Evolutionary conservation across 2,888 invertebrate genomes (phyloP).

Genomic region (Pammene fasciana): DNA sequence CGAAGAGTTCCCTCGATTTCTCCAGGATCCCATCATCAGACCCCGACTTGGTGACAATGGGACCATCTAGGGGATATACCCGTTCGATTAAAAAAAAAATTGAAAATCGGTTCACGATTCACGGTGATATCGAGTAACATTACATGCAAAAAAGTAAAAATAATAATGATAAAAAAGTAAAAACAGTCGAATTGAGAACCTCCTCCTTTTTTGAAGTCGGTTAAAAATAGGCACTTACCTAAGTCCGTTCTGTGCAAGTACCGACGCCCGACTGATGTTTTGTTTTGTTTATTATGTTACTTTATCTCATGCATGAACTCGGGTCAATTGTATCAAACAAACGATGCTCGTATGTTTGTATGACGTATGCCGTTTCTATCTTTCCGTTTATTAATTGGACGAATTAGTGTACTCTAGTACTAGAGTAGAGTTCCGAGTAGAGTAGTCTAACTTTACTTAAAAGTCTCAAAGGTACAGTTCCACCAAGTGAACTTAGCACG

Average conservation of each 20-base stretch:
- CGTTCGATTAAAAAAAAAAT: no score
- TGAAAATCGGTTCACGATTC: no score
- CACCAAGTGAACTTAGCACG: no score
- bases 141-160: no score
- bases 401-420: background rate
- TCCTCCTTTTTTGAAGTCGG: no score
- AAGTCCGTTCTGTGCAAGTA: conserved; percentile 1
- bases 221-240: background rate
- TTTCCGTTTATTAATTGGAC: background rate
- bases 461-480: background rate
- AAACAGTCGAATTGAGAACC: no score
- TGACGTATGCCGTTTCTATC: background rate
- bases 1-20: no score
- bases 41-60: no score
- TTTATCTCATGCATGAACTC: conserved; percentile 16
- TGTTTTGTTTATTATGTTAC: conserved; percentile 23
- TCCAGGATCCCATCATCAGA: no score
- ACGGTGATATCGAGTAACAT: no score
- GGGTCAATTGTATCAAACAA: conserved; percentile 16
- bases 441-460: background rate
- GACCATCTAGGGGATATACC: no score
- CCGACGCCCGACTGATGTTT: conserved; percentile 3
- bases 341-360: background rate
- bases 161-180: no score
- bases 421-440: background rate